These are phyloP conservation scores for Chloroclysta siterata DNA, from an alignment of 2,888 invertebrate genomes.

Conservation along the genomic window DNA sequence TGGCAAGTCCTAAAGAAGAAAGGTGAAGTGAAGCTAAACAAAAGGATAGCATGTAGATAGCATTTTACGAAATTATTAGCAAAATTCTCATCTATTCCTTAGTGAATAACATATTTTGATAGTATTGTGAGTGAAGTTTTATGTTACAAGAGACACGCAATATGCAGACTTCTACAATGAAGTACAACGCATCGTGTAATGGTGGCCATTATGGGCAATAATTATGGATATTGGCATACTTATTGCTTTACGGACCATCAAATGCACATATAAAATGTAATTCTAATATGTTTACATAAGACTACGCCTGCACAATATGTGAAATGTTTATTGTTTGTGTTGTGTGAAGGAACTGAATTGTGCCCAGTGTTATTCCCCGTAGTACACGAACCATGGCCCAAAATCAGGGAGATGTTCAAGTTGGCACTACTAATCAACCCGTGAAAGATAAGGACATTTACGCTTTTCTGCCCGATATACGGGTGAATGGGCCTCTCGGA, in stretches of 20 bases:
- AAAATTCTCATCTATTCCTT: constrained; percentile 62
- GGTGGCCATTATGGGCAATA: constrained; percentile 84
- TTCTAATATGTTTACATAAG: constrained; percentile 51
- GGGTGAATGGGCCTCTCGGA: constrained; percentile 77
- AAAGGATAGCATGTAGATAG: constrained; percentile 83
- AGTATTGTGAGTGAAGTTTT: constrained; percentile 57
- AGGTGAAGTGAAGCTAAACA: constrained; percentile 82
- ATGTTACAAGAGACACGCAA: constrained; percentile 56
- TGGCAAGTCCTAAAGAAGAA: constrained; percentile 75
- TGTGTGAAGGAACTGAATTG: constrained; percentile 65
- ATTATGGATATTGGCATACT: constrained; percentile 85
- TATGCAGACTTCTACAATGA: constrained; percentile 66
- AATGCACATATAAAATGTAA: constrained; percentile 62
- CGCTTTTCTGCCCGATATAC: constrained; percentile 85
- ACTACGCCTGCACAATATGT: constrained; percentile 66
- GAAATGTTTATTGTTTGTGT: constrained; percentile 61
- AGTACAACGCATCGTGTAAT: constrained; percentile 83
- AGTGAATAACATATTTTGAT: constrained; percentile 55
- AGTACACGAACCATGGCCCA: constrained; percentile 79
- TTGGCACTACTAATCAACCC: constrained; percentile 80
- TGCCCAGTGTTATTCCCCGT: constrained; percentile 71
- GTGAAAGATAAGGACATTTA: constrained; percentile 83
- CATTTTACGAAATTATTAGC: constrained; percentile 72
- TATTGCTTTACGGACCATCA: constrained; percentile 73
- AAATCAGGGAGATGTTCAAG: constrained; percentile 83